Conservation (phyloP, 2,797 vertebrate species). For the Lagocephalus sceleratus region DNA sequence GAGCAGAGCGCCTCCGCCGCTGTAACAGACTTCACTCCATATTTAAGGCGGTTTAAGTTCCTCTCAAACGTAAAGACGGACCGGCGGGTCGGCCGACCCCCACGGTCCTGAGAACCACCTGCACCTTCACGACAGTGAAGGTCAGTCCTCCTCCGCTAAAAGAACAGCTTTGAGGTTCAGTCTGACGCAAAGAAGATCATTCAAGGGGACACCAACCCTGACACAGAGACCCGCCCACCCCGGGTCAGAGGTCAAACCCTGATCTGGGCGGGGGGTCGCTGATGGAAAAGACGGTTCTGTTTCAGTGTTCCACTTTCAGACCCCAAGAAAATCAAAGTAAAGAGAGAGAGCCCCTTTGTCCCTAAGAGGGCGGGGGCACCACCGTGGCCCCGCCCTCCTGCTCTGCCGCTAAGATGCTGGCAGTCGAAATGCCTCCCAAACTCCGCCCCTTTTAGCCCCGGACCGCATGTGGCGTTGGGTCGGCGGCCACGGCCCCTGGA, state of each 20-base stretch:
- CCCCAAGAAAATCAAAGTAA: constrained; percentile 40
- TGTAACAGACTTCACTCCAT: too few relatives aligned
- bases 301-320: constrained; percentile 60
- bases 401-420: constrained; percentile 34
- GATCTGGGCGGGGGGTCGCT: too few relatives aligned
- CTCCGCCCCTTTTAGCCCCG: background rate
- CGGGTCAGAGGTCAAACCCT: too few relatives aligned
- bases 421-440: constrained; percentile 17
- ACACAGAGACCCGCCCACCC: too few relatives aligned
- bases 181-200: too few relatives aligned
- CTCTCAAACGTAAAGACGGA: constrained; percentile 18
- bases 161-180: too few relatives aligned
- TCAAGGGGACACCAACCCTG: too few relatives aligned
- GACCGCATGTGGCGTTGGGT: background rate
- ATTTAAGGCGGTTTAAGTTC: constrained; percentile 76
- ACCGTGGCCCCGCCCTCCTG: constrained; percentile 49
- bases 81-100: too few relatives aligned
- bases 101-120: too few relatives aligned
- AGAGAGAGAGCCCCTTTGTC: constrained; percentile 80
- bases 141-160: too few relatives aligned
- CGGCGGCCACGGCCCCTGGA: too few relatives aligned
- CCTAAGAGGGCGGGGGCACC: constrained; percentile 60
- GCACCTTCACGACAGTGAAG: background rate
- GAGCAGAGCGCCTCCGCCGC: constrained; percentile 55
- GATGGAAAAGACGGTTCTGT: constrained; percentile 22